Evolutionary conservation across 2,797 vertebrate genomes (phyloP), one percentile per base, ranked within the genome.

Genomic region (Parambassis ranga): DNA sequence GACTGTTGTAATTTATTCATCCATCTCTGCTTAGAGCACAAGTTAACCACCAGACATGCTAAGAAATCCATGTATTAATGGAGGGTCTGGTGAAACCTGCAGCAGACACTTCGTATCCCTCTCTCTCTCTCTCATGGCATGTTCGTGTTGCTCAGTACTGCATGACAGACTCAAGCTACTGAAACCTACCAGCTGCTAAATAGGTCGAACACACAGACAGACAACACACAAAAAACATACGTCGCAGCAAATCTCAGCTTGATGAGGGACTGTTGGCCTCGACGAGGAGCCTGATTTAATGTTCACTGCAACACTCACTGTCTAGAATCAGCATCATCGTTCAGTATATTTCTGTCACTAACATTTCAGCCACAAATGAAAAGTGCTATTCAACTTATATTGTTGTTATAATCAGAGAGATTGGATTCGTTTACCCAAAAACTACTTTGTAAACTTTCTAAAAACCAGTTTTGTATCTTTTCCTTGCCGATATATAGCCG

Each of bases 381-480:
- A 73, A 82, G 71, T 58, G 79, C 65, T 79, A 58, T 41, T 53
- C 23, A 61, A 43, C 58, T 59, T 60, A 42, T n/a, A 13, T 24
- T 66, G 18, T 48, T 49, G n/a, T 57, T 51, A 18, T n/a, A 35
- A 31, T 46, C 36, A 43, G 28, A 72, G 48, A n/a, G 27, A 77
- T 64, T 75, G 4, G 5, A 81, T 73, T 63, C 2, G 36, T 75
- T 80, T 44, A 79, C 77, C 77, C 68, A 44, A 39, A 68, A 37
- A 75, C 44, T 55, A 57, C 80, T 91, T 92, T 90, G 65, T 92
- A 87, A 79, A 82, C 75, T 89, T 91, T 91, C 71, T 82, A 86
- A 85, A 74, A 83, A 46, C 10, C 41, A 36, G 46, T 82, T 90
- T 90, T 88, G 61, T 89, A 89, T 84, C 36, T 84, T 86, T 89